These are phyloP conservation scores for Trypoxylus dichotomus DNA, from an alignment of 1,140 invertebrate species.

Conservation along the genomic window DNA sequence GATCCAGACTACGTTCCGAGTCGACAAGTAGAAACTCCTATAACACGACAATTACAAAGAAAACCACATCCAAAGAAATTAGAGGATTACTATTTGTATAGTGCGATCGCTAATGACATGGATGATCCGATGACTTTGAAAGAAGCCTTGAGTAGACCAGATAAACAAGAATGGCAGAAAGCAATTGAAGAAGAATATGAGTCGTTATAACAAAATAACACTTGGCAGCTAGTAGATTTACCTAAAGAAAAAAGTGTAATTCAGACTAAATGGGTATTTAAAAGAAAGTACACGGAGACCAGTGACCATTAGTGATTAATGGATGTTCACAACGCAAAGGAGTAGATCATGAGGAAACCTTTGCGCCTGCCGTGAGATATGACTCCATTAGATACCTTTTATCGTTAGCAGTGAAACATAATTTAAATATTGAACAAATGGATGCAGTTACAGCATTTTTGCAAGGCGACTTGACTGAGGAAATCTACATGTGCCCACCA, in stretches of 20 bases:
- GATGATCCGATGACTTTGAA: background rate
- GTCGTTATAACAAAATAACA: constrained; percentile 42
- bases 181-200: constrained; percentile 49
- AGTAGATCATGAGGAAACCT: constrained; percentile 27
- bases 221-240: constrained; percentile 46
- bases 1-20: background rate
- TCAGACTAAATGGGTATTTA: constrained; percentile 42
- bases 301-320: constrained; percentile 24
- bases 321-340: constrained; percentile 31
- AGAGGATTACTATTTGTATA: background rate
- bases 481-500: constrained; percentile 45
- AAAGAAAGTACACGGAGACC: constrained; percentile 15
- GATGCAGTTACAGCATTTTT: constrained; percentile 51
- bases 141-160: constrained; percentile 33
- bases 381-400: constrained; percentile 42
- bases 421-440: constrained; percentile 48
- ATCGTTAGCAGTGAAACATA: constrained; percentile 42
- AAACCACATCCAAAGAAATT: background rate
- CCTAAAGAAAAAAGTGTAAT: constrained; percentile 36
- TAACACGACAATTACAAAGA: background rate
- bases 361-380: constrained; percentile 37
- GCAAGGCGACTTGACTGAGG: constrained; percentile 50
- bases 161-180: constrained; percentile 44
- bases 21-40: background rate
- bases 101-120: background rate